phyloP scores from a whole-genome alignment of 1,140 invertebrate genomes.

The Thaumatotibia leucotreta region DNA sequence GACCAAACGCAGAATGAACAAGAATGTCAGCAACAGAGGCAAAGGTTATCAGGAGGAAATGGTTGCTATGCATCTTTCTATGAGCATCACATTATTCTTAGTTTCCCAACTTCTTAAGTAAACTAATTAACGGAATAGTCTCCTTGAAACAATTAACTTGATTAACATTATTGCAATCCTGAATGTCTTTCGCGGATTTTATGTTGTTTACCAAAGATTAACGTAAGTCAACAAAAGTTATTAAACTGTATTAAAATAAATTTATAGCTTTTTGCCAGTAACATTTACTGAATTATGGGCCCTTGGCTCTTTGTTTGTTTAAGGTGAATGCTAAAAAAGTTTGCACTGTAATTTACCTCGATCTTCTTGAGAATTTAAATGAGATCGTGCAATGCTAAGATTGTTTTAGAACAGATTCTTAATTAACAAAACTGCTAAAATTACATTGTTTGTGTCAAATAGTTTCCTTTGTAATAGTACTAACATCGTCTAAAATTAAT shows the following conservation, averaged over 20 bases:
- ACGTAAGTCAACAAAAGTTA: constrained; percentile 11
- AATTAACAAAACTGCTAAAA: not conserved
- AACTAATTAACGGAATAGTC: not conserved
- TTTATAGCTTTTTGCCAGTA: constrained; percentile 15
- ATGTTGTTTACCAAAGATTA: not conserved
- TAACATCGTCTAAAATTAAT: too few relatives aligned
- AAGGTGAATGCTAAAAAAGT: constrained; percentile 5
- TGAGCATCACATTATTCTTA: not conserved
- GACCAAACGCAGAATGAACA: constrained; percentile 22
- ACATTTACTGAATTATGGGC: not conserved
- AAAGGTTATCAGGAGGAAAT: constrained; percentile 42
- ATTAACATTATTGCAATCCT: constrained; percentile 1
- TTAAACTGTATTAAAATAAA: constrained; percentile 15
- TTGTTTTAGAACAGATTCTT: not conserved
- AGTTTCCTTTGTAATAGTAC: too few relatives aligned
- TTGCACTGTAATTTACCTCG: constrained; percentile 1
- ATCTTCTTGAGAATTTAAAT: not conserved
- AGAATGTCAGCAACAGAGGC: constrained; percentile 32
- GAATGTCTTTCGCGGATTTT: constrained; percentile 2
- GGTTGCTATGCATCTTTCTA: constrained; percentile 18
- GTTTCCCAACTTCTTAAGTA: not conserved
- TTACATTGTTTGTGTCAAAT: not conserved
- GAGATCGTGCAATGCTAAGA: not conserved
- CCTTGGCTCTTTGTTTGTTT: not conserved
- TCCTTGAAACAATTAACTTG: not conserved